Percentiles rank a stretch among this genome's conserved stretches.
Conservation (phyloP, 2,797 vertebrate species). For the Eulemur mongoz region DNA sequence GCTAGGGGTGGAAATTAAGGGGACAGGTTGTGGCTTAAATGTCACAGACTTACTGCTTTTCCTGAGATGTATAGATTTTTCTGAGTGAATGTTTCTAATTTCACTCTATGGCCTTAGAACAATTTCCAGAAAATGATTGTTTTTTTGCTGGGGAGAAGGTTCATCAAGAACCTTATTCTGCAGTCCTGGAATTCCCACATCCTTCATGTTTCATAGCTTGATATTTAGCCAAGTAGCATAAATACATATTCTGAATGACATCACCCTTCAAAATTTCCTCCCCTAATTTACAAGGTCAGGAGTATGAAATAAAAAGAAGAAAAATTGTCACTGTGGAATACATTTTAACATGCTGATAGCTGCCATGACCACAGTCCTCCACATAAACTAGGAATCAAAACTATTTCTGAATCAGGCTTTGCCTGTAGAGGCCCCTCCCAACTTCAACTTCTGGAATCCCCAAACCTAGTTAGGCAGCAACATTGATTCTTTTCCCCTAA, state of each 20-base stretch:
- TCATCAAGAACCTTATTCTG: not conserved
- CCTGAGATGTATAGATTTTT: not conserved
- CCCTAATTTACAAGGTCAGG: not conserved
- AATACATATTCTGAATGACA: not conserved
- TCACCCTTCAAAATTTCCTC: not conserved
- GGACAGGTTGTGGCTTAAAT: not conserved
- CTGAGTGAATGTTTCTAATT: not conserved
- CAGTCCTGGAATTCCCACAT: not conserved
- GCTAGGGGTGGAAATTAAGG: not conserved
- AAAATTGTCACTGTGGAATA: not conserved
- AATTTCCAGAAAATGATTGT: not conserved
- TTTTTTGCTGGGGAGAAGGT: not conserved
- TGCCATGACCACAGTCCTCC: not conserved
- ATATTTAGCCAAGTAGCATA: not conserved
- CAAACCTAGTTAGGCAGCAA: not conserved
- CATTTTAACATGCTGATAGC: not conserved
- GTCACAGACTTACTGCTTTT: not conserved
- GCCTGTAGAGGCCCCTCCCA: not conserved
- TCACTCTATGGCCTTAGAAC: not conserved
- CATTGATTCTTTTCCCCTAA: not conserved
- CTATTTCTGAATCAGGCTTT: not conserved
- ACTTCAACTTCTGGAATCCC: not conserved
- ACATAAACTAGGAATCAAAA: not conserved
- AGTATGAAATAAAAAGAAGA: not conserved
- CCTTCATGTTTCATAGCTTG: not conserved